phyloP scores from a whole-genome alignment of 1,140 invertebrate genomes.

The Trichonephila clavipes region DNA sequence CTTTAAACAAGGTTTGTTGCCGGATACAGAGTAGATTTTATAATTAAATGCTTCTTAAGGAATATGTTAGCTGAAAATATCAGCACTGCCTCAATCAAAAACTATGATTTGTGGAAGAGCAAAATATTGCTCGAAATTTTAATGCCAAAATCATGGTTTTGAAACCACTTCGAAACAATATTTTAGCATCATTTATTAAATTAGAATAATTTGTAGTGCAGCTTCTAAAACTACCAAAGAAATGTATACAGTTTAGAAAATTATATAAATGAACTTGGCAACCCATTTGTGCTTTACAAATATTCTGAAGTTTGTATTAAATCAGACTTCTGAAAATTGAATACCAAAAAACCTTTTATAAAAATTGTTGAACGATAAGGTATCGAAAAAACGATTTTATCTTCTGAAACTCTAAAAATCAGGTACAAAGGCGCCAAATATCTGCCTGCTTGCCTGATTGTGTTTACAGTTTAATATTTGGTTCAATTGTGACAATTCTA shows the following conservation, averaged over 20 bases:
- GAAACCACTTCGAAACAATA: neutral
- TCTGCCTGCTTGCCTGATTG: conserved; percentile 56
- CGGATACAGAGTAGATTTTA: neutral
- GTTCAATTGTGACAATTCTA: conserved; percentile 28
- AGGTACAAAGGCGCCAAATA: conserved; percentile 69
- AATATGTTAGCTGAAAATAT: neutral
- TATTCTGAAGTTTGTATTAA: neutral
- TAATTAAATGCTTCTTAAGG: neutral
- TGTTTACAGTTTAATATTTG: conserved; percentile 22
- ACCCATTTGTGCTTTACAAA: conserved; percentile 21
- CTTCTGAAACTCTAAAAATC: conserved; percentile 52
- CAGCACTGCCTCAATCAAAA: neutral
- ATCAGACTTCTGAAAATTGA: neutral
- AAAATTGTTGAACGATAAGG: conserved; percentile 10
- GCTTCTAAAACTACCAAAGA: neutral
- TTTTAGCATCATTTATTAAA: neutral
- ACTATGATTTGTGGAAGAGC: neutral
- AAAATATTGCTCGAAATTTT: neutral
- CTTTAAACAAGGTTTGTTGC: too few species aligned
- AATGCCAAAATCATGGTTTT: neutral
- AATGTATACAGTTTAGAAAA: neutral
- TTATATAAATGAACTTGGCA: conserved; percentile 18
- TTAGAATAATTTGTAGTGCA: neutral
- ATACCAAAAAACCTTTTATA: neutral
- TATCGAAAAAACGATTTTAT: conserved; percentile 36